Base-by-base conservation (phyloP, 1,140 invertebrate genomes). In the Matsumurasca onukii region DNA sequence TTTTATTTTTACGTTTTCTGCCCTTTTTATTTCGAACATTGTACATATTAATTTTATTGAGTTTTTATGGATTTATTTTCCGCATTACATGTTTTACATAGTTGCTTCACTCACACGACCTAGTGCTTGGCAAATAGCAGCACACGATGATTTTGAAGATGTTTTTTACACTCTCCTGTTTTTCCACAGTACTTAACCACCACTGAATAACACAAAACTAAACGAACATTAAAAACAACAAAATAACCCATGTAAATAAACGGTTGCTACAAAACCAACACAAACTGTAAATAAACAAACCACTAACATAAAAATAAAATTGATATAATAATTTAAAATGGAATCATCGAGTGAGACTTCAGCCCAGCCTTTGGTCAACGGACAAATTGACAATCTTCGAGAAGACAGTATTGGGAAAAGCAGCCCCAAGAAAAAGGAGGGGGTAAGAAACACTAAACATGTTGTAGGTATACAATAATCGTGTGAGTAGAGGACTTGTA, bases 141-240 rank as follows among this genome's bases (percentile, higher is more conserved):
- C 34, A 39, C 34, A 17, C 34, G 17, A 39, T 39, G 5, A 39
- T 39, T 39, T 39, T 39, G 34, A 9, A 39, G 34, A 39, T 17
- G 17, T 9, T 39, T 39, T 17, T 9, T 17, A 39, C 34, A 52
- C 20, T 52, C 22, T 22, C 49, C 55, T 59, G 55, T 59, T 29
- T 59, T 59, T 59, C 24, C 55, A 13, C 15, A 13, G 24, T 13
- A 27, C 15, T 22, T 27, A 59, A 59, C 55, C 25, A 29, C 55
- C 25, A 59, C 55, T 22, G 30, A 27, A 39, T 27, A 59, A 59
- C 55, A 59, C 55, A 59, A 27, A 59, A 25, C 49, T 59, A 59
- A 59, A 59, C 55, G 24, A 59, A 59, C 55, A 59, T 27, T 59
- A 59, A n/a, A n/a, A 59, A 59, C 55, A 59, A 29, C 22, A 59